Base-by-base conservation (phyloP, 2,888 invertebrate genomes). In the Drosophila vallismaia region DNA sequence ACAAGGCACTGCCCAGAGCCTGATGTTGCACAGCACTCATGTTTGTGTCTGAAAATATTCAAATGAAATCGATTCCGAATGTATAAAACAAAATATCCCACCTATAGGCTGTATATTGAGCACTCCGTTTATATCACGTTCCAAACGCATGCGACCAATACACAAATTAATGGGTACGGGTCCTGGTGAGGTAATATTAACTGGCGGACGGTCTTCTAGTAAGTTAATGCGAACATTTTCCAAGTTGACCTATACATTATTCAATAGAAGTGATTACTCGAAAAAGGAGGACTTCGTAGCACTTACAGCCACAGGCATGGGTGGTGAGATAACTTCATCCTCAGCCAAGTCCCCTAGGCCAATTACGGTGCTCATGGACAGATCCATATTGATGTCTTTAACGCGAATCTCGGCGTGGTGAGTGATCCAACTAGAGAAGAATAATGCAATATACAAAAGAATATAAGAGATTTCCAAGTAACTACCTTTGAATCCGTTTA, bases 321-420 rank as follows among this genome's bases (percentile, higher is more conserved):
- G 96, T 59, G 95, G 94, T 9, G 88, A 71, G 26, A 96, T 93
- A 38, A 96, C 94, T 92, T 98, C 98, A 91, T 98, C 98, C 89
- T 98, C 98, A 0, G 96, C 93, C 74, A 98, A 94, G 91, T 97
- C 97, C 0, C 95, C 94, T 10, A 98, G 92, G 9, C 96, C 97
- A 36, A 95, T 94, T 0, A 97, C 93, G 0, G 96, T 96, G 88
- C 96, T 96, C 95, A 96, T 96, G 52, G 95, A 95, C 55, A 97
- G 92, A 10, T 94, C 93, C 76, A 97, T 90, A 58, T 92, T 93
- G 53, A 96, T 92, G 79, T 96, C 95, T 9, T 93, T 92, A 0
- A 95, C 93, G 26, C 93, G 93, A 8, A 95, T 93, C 49, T 94
- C 94, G 5, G 96, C 90, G 40, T 94, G 92, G 75, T 91, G 89